Evolutionary conservation across 2,113 vertebrate species (phyloP).

Genomic region (Ivindomyrus marchei): DNA sequence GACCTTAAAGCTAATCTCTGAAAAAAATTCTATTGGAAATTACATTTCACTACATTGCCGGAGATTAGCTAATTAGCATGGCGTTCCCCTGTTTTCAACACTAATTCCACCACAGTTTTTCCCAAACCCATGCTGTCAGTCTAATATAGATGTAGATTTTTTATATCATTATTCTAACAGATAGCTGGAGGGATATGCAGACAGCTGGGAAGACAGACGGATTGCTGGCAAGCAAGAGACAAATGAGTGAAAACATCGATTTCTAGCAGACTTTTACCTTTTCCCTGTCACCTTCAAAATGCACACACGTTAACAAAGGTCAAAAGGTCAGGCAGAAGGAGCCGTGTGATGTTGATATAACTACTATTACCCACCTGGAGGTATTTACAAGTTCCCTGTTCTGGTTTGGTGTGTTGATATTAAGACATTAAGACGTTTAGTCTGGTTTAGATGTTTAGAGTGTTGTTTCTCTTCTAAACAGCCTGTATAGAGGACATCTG

Average conservation of each 20-base stretch:
- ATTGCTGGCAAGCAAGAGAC: neutral
- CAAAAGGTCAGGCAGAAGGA: neutral
- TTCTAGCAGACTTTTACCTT: neutral
- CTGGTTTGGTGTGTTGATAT: neutral
- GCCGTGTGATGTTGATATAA: neutral
- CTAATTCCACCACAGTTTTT: neutral
- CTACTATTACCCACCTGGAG: neutral
- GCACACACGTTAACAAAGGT: neutral
- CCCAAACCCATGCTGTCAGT: neutral
- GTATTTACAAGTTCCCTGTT: neutral
- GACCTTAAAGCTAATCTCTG: conserved; percentile 46
- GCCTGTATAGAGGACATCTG: neutral
- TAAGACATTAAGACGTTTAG: conserved; percentile 9
- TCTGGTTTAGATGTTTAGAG: neutral
- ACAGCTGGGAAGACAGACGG: neutral
- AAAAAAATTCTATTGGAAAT: conserved; percentile 44
- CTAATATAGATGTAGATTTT: neutral
- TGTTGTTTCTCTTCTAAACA: neutral
- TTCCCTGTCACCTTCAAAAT: neutral
- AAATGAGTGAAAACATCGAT: neutral
- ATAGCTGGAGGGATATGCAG: neutral
- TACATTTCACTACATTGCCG: conserved; percentile 27
- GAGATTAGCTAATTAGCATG: conserved; percentile 45
- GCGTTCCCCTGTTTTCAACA: neutral
- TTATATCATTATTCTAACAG: neutral